phyloP scores from a whole-genome alignment of 2,113 vertebrate genomes.

The Neogale vison region DNA sequence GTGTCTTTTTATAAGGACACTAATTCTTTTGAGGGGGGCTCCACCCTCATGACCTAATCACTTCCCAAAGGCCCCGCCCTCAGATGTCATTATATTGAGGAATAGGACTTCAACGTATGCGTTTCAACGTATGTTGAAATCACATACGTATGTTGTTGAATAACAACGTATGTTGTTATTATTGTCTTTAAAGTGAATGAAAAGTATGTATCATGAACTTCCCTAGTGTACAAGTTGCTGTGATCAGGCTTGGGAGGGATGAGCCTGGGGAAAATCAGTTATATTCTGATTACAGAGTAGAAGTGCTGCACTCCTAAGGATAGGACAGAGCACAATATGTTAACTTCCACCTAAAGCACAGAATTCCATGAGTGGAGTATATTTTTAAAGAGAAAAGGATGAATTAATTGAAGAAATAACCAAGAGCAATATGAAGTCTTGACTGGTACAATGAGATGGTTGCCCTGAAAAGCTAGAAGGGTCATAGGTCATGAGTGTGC shows the following conservation, averaged over 20 bases:
- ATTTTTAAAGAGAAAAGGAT: background rate
- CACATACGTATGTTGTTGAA: no score
- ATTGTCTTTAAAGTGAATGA: background rate
- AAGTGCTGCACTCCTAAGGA: no score
- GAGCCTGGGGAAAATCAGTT: background rate
- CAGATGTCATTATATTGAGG: background rate
- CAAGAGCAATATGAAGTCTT: background rate
- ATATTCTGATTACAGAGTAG: background rate
- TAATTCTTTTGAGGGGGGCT: background rate
- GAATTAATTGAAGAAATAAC: background rate
- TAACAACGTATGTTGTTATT: background rate
- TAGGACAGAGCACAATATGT: background rate
- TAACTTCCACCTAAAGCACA: background rate
- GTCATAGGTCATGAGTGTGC: background rate
- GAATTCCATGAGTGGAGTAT: background rate
- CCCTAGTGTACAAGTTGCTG: background rate
- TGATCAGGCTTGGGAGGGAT: background rate
- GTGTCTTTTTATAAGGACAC: background rate
- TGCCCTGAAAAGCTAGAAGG: background rate
- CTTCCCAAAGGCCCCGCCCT: background rate
- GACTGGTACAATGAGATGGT: background rate
- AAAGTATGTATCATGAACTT: background rate
- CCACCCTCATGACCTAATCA: background rate
- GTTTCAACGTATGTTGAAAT: no score
- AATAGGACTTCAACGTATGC: background rate